phyloP scores from a whole-genome alignment of 2,797 vertebrate genomes.

The Otus scops region DNA sequence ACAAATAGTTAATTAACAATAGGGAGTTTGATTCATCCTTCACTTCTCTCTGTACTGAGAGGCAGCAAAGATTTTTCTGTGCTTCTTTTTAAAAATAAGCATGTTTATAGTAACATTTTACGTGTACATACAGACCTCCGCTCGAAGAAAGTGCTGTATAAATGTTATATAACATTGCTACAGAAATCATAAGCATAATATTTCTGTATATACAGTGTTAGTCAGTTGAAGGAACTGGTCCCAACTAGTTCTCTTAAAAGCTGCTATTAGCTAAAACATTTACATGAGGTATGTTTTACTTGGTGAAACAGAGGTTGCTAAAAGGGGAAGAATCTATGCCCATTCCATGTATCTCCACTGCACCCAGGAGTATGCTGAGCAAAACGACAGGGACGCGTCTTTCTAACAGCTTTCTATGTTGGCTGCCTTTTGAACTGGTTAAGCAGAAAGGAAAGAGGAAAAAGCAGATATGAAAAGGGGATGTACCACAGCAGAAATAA shows the following conservation, averaged over 20 bases:
- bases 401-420: background rate
- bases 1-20: background rate
- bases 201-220: background rate
- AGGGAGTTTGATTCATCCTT: background rate
- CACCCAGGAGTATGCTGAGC: background rate
- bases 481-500: background rate
- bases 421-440: background rate
- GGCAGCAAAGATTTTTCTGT: background rate
- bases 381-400: background rate
- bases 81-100: background rate
- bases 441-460: background rate
- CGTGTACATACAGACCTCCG: background rate
- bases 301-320: background rate
- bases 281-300: background rate
- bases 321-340: background rate
- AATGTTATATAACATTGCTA: background rate
- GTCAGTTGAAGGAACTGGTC: background rate
- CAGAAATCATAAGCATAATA: background rate
- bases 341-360: no score
- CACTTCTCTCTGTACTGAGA: background rate
- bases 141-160: background rate
- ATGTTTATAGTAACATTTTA: background rate
- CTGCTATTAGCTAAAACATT: background rate
- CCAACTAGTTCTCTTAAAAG: background rate
- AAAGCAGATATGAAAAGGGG: background rate